Evolutionary conservation across 2,113 vertebrate species (phyloP).

Genomic region (Bungarus multicinctus): DNA sequence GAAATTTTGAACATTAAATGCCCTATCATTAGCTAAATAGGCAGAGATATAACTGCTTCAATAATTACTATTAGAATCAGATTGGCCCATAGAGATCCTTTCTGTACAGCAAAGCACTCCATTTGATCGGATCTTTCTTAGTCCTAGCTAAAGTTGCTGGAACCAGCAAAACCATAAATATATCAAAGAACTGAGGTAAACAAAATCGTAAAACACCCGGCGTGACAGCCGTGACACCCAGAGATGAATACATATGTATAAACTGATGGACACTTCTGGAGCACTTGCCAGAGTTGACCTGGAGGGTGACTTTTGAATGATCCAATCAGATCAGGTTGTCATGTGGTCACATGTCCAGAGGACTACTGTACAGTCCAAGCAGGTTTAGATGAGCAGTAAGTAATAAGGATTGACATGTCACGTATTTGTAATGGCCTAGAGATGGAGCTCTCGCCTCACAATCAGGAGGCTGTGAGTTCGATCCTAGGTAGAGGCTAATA

Average conservation of each 20-base stretch:
- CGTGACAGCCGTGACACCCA: conserved; percentile 31
- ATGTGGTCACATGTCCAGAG: background rate
- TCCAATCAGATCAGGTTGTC: conserved; percentile 36
- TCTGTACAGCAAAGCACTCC: background rate
- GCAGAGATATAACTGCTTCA: conserved; percentile 30
- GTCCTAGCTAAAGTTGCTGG: conserved; percentile 23
- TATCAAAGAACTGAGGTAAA: conserved; percentile 58
- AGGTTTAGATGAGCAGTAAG: background rate
- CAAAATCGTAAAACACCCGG: conserved; percentile 57
- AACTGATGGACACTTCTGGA: conserved; percentile 27
- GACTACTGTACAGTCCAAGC: background rate
- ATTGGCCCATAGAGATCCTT: conserved; percentile 2
- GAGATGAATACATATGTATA: conserved; percentile 58
- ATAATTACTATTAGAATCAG: conserved; percentile 26
- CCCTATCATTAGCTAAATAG: conserved; percentile 47
- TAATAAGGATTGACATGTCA: background rate
- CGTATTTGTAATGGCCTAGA: background rate
- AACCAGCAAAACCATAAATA: conserved; percentile 59
- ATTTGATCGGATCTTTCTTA: conserved; percentile 35
- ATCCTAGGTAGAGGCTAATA: too few relatives aligned
- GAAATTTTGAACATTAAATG: conserved; percentile 46
- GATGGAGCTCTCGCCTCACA: too few relatives aligned
- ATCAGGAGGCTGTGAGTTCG: too few relatives aligned
- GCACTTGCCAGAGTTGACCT: conserved; percentile 25
- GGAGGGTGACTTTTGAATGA: conserved; percentile 21